phyloP scores from a whole-genome alignment of 2,888 invertebrate species.

The Sclerodermus sp. region DNA sequence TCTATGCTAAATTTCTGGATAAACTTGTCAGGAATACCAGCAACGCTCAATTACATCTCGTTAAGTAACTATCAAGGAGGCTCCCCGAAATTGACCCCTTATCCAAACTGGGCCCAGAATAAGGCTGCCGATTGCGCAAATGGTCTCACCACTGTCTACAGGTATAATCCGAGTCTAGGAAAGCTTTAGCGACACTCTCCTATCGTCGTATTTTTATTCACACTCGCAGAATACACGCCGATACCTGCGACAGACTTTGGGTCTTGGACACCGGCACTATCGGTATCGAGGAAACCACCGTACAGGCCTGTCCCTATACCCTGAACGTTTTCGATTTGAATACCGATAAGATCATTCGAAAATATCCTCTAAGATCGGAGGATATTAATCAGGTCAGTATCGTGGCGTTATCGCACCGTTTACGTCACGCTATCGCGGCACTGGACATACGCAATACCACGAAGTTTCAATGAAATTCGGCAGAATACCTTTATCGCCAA shows the following conservation, averaged over 20 bases:
- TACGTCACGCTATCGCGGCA: neutral
- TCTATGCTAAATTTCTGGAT: no score
- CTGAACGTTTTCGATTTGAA: conserved; percentile 76
- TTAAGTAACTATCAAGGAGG: conserved; percentile 67
- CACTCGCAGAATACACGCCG: conserved; percentile 68
- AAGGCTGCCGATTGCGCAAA: conserved; percentile 74
- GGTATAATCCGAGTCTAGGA: conserved; percentile 29
- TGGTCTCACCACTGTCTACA: conserved; percentile 76
- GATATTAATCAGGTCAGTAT: conserved; percentile 67
- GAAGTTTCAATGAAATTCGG: no score
- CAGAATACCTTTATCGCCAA: conserved; percentile 81
- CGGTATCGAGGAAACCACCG: conserved; percentile 75
- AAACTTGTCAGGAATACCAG: conserved; percentile 71
- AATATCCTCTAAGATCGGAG: conserved; percentile 70
- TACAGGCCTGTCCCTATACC: conserved; percentile 78
- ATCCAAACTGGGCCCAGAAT: conserved; percentile 76
- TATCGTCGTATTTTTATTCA: no score
- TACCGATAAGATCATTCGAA: conserved; percentile 71
- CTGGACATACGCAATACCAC: no score
- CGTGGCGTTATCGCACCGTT: neutral
- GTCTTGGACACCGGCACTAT: conserved; percentile 82
- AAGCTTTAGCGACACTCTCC: no score
- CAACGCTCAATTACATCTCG: conserved; percentile 79
- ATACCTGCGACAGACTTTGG: conserved; percentile 80
- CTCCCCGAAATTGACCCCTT: conserved; percentile 77